Evolutionary conservation across 2,888 invertebrate species (phyloP), one percentile per base, ranked within the genome.

Genomic region (Mythimna albipuncta): DNA sequence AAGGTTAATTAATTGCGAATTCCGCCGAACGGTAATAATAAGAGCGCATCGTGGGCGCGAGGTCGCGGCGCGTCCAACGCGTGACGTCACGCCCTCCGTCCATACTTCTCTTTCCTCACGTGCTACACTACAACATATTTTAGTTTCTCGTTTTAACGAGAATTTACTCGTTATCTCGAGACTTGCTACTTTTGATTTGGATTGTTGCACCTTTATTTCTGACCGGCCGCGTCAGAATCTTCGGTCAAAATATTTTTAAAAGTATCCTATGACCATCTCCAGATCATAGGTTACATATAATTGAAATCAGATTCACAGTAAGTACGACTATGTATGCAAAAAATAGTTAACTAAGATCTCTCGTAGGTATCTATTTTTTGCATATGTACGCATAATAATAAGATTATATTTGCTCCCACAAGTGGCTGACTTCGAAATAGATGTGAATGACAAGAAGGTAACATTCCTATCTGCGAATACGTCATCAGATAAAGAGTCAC

Each of bases 51-150:
- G 50, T n/a, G 16, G 1, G n/a, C 50, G 50, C n/a, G 50, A 52
- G 50, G 50, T 19, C 21, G 21, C 54, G 10, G 21, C 21, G 54
- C 54, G 54, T 21, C n/a, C n/a, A n/a, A 6, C 7, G 32, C 19
- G 19, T n/a, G 64, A 75, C 54, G 54, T 75, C 72, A 55, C 21
- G 3, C 67, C 21, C 47, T 16, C 26, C n/a, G 1, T 16, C 47
- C 32, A 26, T 2, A 19, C n/a, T 50, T 73, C 16, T 32, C 32
- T 32, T 32, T 5, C 52, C 41, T 9, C n/a, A 1, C 64, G 54
- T 54, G 44, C 5, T 59, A 52, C 65, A 55, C 32, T 57, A 13
- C 13, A 21, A 50, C 26, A 13, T 21, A 9, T n/a, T 19, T 35
- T 32, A 4, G 2, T 72, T 38, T 38, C 38, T 21, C 32, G 44